Evolutionary conservation across 1,140 invertebrate species (phyloP).

Genomic region (Cydia amplana): DNA sequence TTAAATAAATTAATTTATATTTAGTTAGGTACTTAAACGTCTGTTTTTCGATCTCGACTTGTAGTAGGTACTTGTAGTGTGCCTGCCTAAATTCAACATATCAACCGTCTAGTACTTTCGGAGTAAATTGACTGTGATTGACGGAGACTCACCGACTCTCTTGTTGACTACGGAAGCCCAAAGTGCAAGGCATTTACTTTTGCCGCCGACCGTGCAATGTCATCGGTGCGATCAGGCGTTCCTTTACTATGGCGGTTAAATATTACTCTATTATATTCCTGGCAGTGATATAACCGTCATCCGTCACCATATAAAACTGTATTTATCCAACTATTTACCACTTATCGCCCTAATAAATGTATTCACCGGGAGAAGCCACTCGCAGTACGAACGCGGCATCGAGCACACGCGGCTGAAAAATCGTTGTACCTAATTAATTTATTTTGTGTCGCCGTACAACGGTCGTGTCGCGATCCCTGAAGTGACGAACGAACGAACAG

Average conservation of each 20-base stretch:
- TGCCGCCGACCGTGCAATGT: background rate
- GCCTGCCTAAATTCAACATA: too few relatives aligned
- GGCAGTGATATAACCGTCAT: constrained; percentile 44
- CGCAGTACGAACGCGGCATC: constrained; percentile 52
- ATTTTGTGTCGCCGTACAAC: constrained; percentile 10
- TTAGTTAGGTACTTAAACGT: too few relatives aligned
- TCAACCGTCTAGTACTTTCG: too few relatives aligned
- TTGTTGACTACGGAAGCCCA: background rate
- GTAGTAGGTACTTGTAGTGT: too few relatives aligned
- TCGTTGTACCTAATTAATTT: constrained; percentile 10
- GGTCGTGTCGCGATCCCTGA: background rate
- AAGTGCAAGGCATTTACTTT: background rate
- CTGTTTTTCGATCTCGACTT: too few relatives aligned
- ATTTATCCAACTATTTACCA: constrained; percentile 59
- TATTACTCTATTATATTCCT: constrained; percentile 37
- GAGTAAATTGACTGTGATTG: too few relatives aligned
- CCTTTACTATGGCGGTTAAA: background rate
- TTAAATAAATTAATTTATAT: too few relatives aligned
- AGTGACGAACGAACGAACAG: constrained; percentile 20
- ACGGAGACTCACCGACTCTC: too few relatives aligned
- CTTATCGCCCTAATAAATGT: constrained; percentile 52
- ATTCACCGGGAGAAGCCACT: constrained; percentile 57
- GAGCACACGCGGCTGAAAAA: constrained; percentile 49
- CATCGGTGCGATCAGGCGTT: background rate
- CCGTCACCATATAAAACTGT: constrained; percentile 40